Conservation (phyloP, 1,140 invertebrate species). For the Saccostrea cuccullata region DNA sequence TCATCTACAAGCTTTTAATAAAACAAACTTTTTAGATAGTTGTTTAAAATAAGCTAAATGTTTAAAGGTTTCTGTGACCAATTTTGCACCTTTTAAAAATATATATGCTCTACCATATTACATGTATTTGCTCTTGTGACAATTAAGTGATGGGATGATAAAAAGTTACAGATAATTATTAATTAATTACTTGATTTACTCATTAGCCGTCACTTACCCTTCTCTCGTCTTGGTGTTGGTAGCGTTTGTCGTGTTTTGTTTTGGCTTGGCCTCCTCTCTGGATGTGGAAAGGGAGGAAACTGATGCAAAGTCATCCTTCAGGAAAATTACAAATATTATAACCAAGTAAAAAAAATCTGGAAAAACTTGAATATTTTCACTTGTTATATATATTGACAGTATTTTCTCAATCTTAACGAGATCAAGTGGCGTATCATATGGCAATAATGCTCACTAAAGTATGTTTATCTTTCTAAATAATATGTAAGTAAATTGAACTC, state of each 20-base stretch:
- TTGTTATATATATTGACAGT: background rate
- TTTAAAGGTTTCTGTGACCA: background rate
- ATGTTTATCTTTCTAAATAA: too few species aligned
- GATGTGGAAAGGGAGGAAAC: background rate
- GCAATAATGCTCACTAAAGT: too few species aligned
- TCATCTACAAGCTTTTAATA: constrained; percentile 3
- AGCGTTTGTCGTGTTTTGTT: background rate
- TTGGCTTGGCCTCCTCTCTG: background rate
- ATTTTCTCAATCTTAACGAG: background rate
- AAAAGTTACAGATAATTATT: background rate
- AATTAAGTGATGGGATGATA: background rate
- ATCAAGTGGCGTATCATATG: too few species aligned
- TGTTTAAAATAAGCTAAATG: background rate
- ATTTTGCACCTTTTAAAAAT: too few species aligned
- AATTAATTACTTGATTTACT: background rate
- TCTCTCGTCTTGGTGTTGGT: background rate
- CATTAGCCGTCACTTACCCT: background rate
- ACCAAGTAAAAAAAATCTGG: background rate
- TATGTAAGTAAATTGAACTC: too few species aligned
- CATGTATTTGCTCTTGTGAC: too few species aligned
- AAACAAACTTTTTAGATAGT: background rate
- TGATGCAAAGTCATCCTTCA: background rate
- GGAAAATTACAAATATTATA: background rate
- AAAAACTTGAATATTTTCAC: background rate
- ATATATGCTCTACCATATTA: too few species aligned